These are phyloP conservation scores for Luscinia luscinia DNA, from an alignment of 2,797 vertebrate species.

Conservation along the genomic window DNA sequence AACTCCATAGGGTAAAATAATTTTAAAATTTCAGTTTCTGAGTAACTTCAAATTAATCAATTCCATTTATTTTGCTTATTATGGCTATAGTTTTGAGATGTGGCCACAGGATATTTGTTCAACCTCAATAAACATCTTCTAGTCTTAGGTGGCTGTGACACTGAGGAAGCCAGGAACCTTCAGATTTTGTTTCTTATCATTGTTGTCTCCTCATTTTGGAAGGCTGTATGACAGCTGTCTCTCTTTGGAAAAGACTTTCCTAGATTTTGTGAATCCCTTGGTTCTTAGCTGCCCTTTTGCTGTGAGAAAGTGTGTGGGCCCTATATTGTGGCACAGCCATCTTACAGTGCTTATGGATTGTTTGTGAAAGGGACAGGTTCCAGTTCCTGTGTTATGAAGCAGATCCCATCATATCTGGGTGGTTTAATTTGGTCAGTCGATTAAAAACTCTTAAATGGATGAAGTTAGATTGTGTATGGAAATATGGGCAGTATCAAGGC, in stretches of 20 bases:
- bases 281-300: background rate
- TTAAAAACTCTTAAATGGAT: background rate
- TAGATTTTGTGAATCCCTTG: background rate
- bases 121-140: background rate
- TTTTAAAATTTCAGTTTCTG: background rate
- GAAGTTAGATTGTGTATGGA: background rate
- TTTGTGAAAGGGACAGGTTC: background rate
- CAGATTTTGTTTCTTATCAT: background rate
- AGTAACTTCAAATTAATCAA: background rate
- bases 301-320: accelerated
- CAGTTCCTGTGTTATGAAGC: background rate
- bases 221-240: background rate
- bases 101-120: background rate
- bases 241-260: background rate
- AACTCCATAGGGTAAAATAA: background rate
- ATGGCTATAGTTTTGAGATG: background rate
- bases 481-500: background rate
- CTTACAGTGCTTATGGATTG: background rate
- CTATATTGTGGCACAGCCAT: background rate
- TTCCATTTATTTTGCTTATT: background rate
- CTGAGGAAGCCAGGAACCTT: background rate
- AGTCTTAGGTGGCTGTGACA: background rate
- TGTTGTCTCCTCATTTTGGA: background rate
- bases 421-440: background rate
- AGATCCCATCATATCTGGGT: background rate